Evolutionary conservation across 2,888 invertebrate genomes (phyloP).

Genomic region (Thymelicus sylvestris): DNA sequence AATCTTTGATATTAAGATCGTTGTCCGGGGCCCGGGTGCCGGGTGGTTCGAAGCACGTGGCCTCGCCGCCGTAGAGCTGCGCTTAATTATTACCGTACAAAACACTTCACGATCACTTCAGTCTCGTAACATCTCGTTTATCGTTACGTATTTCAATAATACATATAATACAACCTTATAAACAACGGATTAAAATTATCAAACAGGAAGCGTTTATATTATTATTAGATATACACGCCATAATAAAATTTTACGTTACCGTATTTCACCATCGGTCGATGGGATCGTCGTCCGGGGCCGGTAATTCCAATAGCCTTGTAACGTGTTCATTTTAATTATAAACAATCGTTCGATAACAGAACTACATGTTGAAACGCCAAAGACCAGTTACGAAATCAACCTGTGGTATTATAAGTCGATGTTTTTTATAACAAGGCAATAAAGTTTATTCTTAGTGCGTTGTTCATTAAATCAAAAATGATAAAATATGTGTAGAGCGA

Average conservation of each 20-base stretch:
- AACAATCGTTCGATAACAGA: constrained; percentile 18
- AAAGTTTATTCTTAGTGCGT: neutral
- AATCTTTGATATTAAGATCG: constrained; percentile 21
- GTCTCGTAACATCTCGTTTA: neutral
- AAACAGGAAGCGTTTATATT: neutral
- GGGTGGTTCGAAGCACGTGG: constrained; percentile 12
- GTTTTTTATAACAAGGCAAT: neutral
- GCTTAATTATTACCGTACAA: constrained; percentile 8
- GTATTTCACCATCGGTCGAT: neutral
- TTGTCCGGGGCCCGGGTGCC: constrained; percentile 22
- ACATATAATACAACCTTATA: neutral
- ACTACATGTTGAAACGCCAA: constrained; percentile 7
- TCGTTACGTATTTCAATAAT: constrained; percentile 5
- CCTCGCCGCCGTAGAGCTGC: neutral
- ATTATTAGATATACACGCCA: neutral
- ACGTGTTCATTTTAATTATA: constrained; percentile 23
- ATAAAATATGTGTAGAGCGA: neutral
- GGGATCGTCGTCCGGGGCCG: constrained; percentile 16
- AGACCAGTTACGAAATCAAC: neutral
- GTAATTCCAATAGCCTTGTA: constrained; percentile 14
- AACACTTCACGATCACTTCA: constrained; percentile 7
- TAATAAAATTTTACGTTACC: neutral
- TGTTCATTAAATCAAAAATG: neutral
- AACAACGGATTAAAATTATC: neutral
- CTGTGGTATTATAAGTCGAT: neutral